A percentile compares a stretch with the other conserved stretches of the same genome.
phyloP scores from a whole-genome alignment of 2,797 vertebrate species.

The Cryptoblepharus egeriae region DNA sequence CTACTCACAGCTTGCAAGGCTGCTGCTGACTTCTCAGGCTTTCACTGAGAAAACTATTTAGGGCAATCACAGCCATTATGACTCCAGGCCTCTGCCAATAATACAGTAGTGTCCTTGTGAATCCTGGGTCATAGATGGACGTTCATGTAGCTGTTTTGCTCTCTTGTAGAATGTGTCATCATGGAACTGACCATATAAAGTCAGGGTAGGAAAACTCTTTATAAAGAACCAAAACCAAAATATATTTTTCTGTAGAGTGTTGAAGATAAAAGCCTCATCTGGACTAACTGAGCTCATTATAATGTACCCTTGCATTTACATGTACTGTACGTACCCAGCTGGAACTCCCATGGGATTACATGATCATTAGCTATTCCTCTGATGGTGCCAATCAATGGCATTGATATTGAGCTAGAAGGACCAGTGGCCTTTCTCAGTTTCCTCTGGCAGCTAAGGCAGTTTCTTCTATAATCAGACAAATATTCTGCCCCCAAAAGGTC shows the following conservation, averaged over 20 bases:
- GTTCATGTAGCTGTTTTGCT: constrained; percentile 40
- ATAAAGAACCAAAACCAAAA: neutral
- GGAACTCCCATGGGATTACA: too few species aligned
- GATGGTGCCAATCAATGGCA: too few species aligned
- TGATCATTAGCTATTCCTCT: too few species aligned
- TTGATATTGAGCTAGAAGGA: too few species aligned
- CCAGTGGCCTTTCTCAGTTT: too few species aligned
- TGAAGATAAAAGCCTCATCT: neutral
- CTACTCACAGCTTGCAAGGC: constrained; percentile 50
- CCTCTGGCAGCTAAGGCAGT: too few species aligned
- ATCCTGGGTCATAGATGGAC: constrained; percentile 18
- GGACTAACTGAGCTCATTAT: neutral
- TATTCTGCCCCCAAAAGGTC: neutral
- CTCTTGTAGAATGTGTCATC: constrained; percentile 42
- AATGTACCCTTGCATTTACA: too few species aligned
- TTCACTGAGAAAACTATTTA: constrained; percentile 51
- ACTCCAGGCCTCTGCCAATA: constrained; percentile 42
- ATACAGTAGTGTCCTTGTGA: constrained; percentile 17
- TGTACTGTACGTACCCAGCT: too few species aligned
- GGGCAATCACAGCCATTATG: constrained; percentile 57
- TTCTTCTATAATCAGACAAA: neutral
- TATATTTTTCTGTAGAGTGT: neutral
- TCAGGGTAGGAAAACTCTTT: neutral
- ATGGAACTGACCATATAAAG: constrained; percentile 46
- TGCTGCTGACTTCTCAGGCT: constrained; percentile 55